Base-by-base conservation (phyloP, 2,113 vertebrate genomes). In the Pholis gunnellus region DNA sequence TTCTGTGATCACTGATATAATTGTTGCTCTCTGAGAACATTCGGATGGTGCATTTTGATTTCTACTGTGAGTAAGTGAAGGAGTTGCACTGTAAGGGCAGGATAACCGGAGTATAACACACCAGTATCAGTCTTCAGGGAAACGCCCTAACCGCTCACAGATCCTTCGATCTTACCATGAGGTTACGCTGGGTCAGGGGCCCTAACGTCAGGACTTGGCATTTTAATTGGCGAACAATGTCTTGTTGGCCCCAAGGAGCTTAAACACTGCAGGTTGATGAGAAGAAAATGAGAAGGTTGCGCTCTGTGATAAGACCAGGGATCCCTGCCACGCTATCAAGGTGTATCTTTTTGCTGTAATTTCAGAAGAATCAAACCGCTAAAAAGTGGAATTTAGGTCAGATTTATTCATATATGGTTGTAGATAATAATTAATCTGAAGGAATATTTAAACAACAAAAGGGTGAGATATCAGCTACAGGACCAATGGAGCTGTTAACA, bases 201-300 rank as follows among this genome's bases (percentile, higher is more conserved):
- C 18, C 54, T 25, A 61, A 80, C 8, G 4, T 84, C 79, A 78
- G 17, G 48, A 71, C 73, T 44, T 72, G 52, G 63, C 50, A 48
- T 31, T 70, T 61, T 18, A 50, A 4, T 25, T 8, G 17, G n/a
- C 22, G 18, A 73, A 74, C 61, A 72, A 76, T 42, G 15, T 27
- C 65, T 48, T 27, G 1, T 42, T 73, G 38, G 60, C 57, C 11
- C 6, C 59, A n/a, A 10, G 13, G 42, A 61, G 48, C n/a, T 38
- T 29, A 4, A n/a, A 52, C 50, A 63, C 40, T 0, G 40, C 15
- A 71, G n/a, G 56, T 3, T 38, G 27, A 36, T 38, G 61, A 64
- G 46, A 1, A 27, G 40, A 67, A 44, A 38, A 18, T 61, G 34
- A 36, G n/a, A n/a, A n/a, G n/a, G n/a, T 59, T 46, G 20, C 8